Conservation (phyloP, 2,888 invertebrate genomes). For the Cantharis rufa region DNA sequence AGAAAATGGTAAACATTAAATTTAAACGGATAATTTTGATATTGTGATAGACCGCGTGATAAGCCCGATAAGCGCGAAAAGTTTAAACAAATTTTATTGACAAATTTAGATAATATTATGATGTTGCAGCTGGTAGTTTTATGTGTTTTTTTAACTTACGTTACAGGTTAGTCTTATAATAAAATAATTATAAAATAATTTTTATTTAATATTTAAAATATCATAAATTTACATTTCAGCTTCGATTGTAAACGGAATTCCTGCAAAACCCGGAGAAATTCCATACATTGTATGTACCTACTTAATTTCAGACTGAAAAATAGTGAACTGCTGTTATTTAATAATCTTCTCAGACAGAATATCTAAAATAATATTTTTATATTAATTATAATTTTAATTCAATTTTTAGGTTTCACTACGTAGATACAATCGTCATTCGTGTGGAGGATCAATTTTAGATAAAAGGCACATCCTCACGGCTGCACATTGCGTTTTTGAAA, state of each 20-base stretch:
- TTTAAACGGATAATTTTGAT: no score
- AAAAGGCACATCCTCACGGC: not conserved
- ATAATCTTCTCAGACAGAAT: not conserved
- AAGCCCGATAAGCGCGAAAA: no score
- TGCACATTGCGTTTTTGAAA: not conserved
- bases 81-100: not conserved
- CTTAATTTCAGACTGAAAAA: not conserved
- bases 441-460: not conserved
- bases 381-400: no score
- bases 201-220: not conserved
- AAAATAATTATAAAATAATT: not conserved
- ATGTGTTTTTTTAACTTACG: not conserved
- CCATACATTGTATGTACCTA: constrained; percentile 32
- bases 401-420: not conserved
- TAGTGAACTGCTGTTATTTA: not conserved
- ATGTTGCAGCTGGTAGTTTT: not conserved
- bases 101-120: not conserved
- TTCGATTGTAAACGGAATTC: constrained; percentile 16
- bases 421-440: not conserved
- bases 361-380: no score
- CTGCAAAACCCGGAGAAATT: constrained; percentile 32
- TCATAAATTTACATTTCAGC: not conserved
- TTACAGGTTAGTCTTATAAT: not conserved
- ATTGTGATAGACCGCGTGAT: no score
- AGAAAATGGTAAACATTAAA: no score